Evolutionary conservation across 2,888 invertebrate species (phyloP).

Genomic region (Calameuta idolon): DNA sequence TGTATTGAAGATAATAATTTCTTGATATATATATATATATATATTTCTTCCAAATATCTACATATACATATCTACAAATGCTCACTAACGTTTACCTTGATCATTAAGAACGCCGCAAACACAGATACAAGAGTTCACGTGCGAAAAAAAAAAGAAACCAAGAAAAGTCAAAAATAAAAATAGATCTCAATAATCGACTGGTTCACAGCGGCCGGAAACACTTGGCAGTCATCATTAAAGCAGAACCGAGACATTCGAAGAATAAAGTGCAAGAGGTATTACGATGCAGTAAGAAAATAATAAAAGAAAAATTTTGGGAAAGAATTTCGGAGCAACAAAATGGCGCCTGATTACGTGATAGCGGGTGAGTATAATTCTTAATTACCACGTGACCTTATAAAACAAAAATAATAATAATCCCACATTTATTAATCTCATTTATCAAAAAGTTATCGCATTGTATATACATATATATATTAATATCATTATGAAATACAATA

Average conservation of each 20-base stretch:
- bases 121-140: no score
- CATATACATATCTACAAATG: no score
- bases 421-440: not conserved
- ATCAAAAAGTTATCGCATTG: not conserved
- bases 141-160: no score
- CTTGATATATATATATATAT: no score
- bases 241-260: not conserved
- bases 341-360: slow-evolving; percentile 38
- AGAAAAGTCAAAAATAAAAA: no score
- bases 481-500: not conserved
- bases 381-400: not conserved
- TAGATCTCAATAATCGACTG: not conserved
- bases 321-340: slow-evolving; percentile 13
- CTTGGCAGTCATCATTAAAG: not conserved
- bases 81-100: no score
- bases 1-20: no score
- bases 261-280: not conserved
- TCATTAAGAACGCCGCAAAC: no score
- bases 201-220: not conserved
- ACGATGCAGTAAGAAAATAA: not conserved
- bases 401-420: not conserved
- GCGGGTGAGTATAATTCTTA: slow-evolving; percentile 27
- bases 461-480: not conserved
- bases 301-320: not conserved
- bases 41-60: no score